These are phyloP conservation scores for Cichlasoma orientale DNA, from an alignment of 2,797 vertebrate species.

Conservation along the genomic window DNA sequence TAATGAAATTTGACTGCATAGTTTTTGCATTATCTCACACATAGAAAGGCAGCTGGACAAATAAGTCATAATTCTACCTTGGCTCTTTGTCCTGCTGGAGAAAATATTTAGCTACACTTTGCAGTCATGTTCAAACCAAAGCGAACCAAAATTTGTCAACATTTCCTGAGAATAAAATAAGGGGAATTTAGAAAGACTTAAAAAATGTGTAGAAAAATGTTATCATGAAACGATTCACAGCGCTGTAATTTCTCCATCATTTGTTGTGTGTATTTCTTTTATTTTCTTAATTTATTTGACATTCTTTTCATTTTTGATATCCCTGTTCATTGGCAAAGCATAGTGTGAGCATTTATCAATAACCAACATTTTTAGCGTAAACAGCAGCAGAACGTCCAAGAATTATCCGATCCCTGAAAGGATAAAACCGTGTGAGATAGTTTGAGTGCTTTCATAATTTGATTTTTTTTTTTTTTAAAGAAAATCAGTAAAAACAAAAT, in stretches of 20 bases:
- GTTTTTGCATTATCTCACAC: neutral
- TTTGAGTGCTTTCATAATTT: neutral
- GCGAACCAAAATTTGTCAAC: neutral
- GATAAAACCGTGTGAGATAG: neutral
- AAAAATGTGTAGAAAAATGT: neutral
- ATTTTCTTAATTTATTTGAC: neutral
- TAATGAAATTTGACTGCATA: too few relatives aligned
- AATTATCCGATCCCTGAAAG: neutral
- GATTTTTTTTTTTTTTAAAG: neutral
- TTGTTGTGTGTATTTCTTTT: neutral
- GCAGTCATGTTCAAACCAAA: neutral
- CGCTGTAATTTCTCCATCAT: neutral
- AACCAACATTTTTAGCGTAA: neutral
- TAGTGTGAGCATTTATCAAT: neutral
- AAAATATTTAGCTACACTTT: neutral
- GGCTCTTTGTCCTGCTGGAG: neutral
- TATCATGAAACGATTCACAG: neutral
- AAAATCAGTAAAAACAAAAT: neutral
- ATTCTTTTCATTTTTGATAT: neutral
- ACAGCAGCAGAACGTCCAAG: neutral
- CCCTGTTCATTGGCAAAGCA: neutral
- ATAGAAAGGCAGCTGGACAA: neutral
- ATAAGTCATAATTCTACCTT: fast-evolving
- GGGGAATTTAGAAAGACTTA: neutral
- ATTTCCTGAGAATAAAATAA: neutral